Evolutionary conservation across 2,888 invertebrate species (phyloP), one percentile per base, ranked within the genome.

Genomic region (Prosopocoilus inquinatus): DNA sequence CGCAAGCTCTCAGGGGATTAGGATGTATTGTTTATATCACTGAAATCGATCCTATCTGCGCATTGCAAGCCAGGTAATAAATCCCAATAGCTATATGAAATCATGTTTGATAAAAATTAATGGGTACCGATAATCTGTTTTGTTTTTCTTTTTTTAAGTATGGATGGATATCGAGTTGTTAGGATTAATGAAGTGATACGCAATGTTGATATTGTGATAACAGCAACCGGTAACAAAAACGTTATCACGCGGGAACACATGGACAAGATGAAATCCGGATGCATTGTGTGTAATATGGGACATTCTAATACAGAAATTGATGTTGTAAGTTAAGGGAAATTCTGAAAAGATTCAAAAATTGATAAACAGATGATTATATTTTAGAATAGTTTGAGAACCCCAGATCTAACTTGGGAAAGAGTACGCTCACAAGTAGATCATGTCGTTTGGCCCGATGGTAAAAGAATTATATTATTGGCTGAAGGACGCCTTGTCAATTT

Each of bases 341-440:
- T n/a, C n/a, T n/a, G n/a, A n/a, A n/a, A n/a, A n/a, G n/a, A n/a
- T n/a, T n/a, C n/a, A n/a, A n/a, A n/a, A n/a, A n/a, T n/a, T n/a
- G n/a, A n/a, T n/a, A n/a, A n/a, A n/a, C n/a, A n/a, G n/a, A n/a
- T n/a, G n/a, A n/a, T 36, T 20, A 20, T 20, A 28, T 73, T 75
- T 64, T 73, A 89, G 89, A 93, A 94, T 78, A 89, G 93, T 63
- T 79, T 98, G 59, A 82, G 95, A 59, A 96, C 96, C 16, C 94
- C 95, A 0, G 97, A 97, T 73, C 79, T 97, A 67, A 90, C 95
- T 53, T 97, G 97, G 97, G 97, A 98, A 79, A 90, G 95, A 71
- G 96, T 98, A 1, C 83, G 97, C 50, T 95, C 96, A 28, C 96
- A 97, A 81, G 97, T 98, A 41, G 97, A 98, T 80, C 97, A 98